These are phyloP conservation scores for Trichoplusia ni DNA, from an alignment of 1,140 invertebrate species.

Conservation along the genomic window DNA sequence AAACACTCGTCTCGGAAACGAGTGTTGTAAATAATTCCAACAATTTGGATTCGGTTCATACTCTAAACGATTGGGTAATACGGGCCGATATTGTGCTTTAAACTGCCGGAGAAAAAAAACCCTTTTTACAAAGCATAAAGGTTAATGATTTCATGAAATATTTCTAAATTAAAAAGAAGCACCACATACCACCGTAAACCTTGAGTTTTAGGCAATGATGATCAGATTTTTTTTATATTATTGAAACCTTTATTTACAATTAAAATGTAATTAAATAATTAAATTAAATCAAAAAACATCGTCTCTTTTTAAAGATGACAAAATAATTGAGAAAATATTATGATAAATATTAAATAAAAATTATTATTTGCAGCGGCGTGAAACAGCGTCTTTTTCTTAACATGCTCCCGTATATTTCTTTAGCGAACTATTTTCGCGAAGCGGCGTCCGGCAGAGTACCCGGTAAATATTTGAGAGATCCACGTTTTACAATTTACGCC, in stretches of 20 bases:
- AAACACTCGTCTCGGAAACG: slow-evolving; percentile 24
- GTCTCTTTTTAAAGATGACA: too few species aligned
- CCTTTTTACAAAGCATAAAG: too few species aligned
- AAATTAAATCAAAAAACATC: too few species aligned
- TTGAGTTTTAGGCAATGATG: too few species aligned
- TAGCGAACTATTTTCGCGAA: slow-evolving; percentile 24
- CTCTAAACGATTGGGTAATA: slow-evolving; percentile 30
- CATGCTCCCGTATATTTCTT: slow-evolving; percentile 35
- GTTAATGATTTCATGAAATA: too few species aligned
- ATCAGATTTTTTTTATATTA: too few species aligned
- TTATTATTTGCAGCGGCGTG: background rate
- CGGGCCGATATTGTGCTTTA: slow-evolving; percentile 5
- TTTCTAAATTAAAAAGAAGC: too few species aligned
- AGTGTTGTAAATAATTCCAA: slow-evolving; percentile 48
- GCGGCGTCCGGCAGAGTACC: slow-evolving; percentile 52
- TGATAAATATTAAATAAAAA: background rate
- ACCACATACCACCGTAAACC: too few species aligned
- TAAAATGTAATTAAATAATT: too few species aligned
- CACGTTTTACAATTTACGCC: slow-evolving; percentile 71
- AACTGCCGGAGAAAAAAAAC: background rate
- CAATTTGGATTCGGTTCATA: slow-evolving; percentile 50
- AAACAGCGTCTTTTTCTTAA: background rate
- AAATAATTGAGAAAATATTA: too few species aligned
- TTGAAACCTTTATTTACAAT: too few species aligned
- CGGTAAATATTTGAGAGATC: slow-evolving; percentile 71